Evolutionary conservation across 1,140 invertebrate species (phyloP).

Genomic region (Papilio machaon): DNA sequence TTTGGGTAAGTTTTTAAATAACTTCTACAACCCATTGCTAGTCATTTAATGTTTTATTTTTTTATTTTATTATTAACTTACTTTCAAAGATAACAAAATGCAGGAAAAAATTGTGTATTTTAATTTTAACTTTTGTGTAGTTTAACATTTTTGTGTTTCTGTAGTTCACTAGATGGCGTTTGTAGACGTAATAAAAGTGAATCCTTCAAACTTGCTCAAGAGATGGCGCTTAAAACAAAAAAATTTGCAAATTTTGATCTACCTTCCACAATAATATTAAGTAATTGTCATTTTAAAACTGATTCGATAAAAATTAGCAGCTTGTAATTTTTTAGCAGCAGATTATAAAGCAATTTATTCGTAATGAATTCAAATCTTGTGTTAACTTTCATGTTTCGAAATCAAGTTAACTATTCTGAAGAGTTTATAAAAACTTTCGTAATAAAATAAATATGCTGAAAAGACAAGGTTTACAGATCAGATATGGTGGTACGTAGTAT

Average conservation of each 20-base stretch:
- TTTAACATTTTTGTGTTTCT: not conserved
- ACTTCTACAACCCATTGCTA: not conserved
- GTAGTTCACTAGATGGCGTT: not conserved
- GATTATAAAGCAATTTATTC: too few relatives aligned
- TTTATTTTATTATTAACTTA: not conserved
- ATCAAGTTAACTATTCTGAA: not conserved
- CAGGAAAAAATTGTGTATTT: not conserved
- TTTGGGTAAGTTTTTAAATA: constrained; percentile 88
- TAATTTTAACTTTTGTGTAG: constrained; percentile 88
- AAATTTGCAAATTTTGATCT: not conserved
- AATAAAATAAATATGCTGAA: constrained; percentile 7
- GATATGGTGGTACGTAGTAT: constrained; percentile 95
- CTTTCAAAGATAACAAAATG: not conserved
- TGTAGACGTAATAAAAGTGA: not conserved
- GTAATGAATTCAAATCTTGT: not conserved
- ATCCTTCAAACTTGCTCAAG: not conserved
- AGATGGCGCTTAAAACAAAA: not conserved
- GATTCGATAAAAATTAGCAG: too few relatives aligned
- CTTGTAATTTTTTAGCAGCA: too few relatives aligned
- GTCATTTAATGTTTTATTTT: not conserved
- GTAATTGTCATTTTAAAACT: too few relatives aligned
- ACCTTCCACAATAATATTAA: too few relatives aligned
- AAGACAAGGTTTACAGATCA: constrained; percentile 83
- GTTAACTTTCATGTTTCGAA: not conserved
- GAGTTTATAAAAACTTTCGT: not conserved